Base-by-base conservation (phyloP, 2,888 invertebrate species). In the Scaptomyza polygonia region DNA sequence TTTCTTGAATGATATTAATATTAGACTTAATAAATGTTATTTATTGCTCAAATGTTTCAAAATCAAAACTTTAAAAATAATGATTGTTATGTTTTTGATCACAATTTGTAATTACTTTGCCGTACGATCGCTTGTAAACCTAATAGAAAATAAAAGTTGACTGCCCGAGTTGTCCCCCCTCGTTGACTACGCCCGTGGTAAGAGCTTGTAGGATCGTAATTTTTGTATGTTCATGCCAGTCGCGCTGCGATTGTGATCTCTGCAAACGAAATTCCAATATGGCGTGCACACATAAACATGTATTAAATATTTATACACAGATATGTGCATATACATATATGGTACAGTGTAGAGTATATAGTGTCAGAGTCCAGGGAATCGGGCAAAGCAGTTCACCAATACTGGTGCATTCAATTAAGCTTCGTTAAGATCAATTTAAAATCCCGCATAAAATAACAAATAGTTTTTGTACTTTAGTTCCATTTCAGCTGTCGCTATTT, bases 341-440 rank as follows among this genome's bases (percentile, higher is more conserved):
- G 12, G 34, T 49, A 25, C 32, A 32, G 32, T 18, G 34, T 49
- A 47, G 25, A 5, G 25, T 25, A 25, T 25, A 25, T 25, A 25
- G 73, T 80, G 75, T 67, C 76, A 80, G 85, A 84, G 86, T 86
- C 73, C 80, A 78, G 84, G 76, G 84, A 78, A 54, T 59, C 55
- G 68, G 58, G 77, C 73, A 76, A 66, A 67, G 69, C 72, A 58
- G 65, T 68, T 79, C 77, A 90, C 91, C 76, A 86, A 89, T 79
- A 92, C 92, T 83, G 57, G 63, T 40, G 78, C 91, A 85, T 72
- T 78, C 92, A 92, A 92, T 92, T 92, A 91, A 92, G 91, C 90
- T 90, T 92, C 90, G 90, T 92, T 92, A 92, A 92, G 90, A 91
- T 91, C 91, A 92, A 92, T 92, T 92, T 92, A 92, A 89, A 91